phyloP scores from a whole-genome alignment of 2,888 invertebrate species.

The Apodemia duryi region DNA sequence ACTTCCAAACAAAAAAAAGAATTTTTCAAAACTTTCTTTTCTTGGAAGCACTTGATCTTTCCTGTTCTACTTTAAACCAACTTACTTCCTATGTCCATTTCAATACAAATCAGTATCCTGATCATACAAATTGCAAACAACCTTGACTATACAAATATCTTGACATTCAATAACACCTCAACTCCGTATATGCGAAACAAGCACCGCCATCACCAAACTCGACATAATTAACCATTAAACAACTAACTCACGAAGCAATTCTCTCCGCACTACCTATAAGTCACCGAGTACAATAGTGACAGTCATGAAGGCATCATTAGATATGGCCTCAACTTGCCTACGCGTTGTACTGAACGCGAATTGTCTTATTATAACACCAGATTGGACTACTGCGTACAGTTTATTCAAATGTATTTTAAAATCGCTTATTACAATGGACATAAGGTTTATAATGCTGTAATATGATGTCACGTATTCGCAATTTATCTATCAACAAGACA shows the following conservation, averaged over 20 bases:
- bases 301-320: slow-evolving; percentile 56
- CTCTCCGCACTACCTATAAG: slow-evolving; percentile 53
- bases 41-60: background rate
- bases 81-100: background rate
- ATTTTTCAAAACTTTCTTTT: too few relatives aligned
- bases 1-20: too few relatives aligned
- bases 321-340: slow-evolving; percentile 56
- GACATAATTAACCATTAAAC: slow-evolving; percentile 50
- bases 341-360: slow-evolving; percentile 60
- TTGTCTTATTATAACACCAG: slow-evolving; percentile 56
- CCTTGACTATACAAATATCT: slow-evolving; percentile 22
- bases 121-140: slow-evolving; percentile 20
- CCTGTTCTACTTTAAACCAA: background rate
- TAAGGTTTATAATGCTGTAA: slow-evolving; percentile 18
- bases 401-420: slow-evolving; percentile 14
- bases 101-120: background rate
- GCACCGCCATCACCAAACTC: slow-evolving; percentile 45
- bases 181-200: slow-evolving; percentile 36
- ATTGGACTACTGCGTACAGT: slow-evolving; percentile 15
- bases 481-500: slow-evolving; percentile 19
- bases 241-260: slow-evolving; percentile 53
- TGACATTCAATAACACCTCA: slow-evolving; percentile 52
- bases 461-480: slow-evolving; percentile 16
- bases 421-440: slow-evolving; percentile 17
- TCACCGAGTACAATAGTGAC: slow-evolving; percentile 39